Percentiles rank a stretch among this genome's conserved stretches.
Conservation (phyloP, 2,888 invertebrate species). For the Leistus spinibarbis region DNA sequence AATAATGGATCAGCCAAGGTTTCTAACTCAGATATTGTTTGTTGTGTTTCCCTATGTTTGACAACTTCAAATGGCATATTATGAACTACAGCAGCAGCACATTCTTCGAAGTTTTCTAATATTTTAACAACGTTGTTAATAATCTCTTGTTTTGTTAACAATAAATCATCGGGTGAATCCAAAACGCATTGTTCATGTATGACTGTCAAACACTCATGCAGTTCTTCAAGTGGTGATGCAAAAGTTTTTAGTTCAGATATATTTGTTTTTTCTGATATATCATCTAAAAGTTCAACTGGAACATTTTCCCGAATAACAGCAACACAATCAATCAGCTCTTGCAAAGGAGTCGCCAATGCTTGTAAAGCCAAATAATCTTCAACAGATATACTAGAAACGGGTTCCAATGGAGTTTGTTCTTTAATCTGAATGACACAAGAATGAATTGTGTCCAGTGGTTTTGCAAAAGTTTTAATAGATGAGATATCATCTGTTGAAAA, state of each 20-base stretch:
- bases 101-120: constrained; percentile 32
- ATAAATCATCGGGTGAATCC: constrained; percentile 20
- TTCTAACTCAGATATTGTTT: constrained; percentile 42
- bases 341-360: constrained; percentile 61
- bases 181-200: constrained; percentile 49
- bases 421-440: constrained; percentile 60
- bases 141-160: constrained; percentile 23
- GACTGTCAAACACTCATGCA: constrained; percentile 58
- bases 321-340: constrained; percentile 52
- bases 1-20: constrained; percentile 47
- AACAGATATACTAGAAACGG: constrained; percentile 62
- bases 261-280: constrained; percentile 40
- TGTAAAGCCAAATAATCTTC: constrained; percentile 65
- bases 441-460: constrained; percentile 48
- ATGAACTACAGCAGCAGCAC: constrained; percentile 32
- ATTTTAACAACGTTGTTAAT: constrained; percentile 9
- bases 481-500: constrained; percentile 21
- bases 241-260: constrained; percentile 54
- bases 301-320: constrained; percentile 50
- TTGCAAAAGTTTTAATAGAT: constrained; percentile 40
- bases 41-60: constrained; percentile 22
- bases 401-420: constrained; percentile 60
- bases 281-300: constrained; percentile 41
- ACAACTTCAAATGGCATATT: constrained; percentile 22
- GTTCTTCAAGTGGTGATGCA: constrained; percentile 59